These are phyloP conservation scores for Typhlomys cinereus DNA, from an alignment of 2,113 vertebrate genomes.

Conservation along the genomic window DNA sequence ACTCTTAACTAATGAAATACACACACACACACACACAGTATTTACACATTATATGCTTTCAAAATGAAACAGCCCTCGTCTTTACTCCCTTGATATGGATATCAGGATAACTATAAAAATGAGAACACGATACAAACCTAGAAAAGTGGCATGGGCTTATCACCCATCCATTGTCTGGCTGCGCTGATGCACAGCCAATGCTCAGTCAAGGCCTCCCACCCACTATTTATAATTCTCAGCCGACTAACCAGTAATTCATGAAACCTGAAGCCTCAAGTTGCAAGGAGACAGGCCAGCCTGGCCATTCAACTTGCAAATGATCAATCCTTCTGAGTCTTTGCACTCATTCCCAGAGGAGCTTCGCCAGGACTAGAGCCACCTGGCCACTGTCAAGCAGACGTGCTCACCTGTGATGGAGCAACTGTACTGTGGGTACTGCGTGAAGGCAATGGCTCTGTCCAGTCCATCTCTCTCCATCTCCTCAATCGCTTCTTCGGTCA, in stretches of 20 bases:
- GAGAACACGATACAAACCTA: not conserved
- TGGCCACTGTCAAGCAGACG: rapidly evolving
- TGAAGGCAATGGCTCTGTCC: conserved; percentile 95
- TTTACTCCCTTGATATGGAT: not conserved
- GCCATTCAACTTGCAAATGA: conserved; percentile 39
- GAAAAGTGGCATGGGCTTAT: not conserved
- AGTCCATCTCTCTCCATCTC: conserved; percentile 96
- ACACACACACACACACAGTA: not conserved
- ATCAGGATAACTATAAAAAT: not conserved
- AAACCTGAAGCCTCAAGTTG: not conserved
- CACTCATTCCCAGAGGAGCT: rapidly evolving
- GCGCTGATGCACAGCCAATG: not conserved
- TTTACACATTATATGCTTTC: not conserved
- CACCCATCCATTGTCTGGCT: not conserved
- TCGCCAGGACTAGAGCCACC: rapidly evolving
- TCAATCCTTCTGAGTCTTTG: not conserved
- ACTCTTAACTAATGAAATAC: not conserved
- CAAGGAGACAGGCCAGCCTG: conserved; percentile 1
- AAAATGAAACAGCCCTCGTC: not conserved
- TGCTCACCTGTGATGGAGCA: conserved; percentile 96
- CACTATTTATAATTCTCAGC: too few species aligned
- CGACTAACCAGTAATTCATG: conserved; percentile 45
- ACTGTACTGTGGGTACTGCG: conserved; percentile 98
- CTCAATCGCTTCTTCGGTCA: conserved; percentile 95
- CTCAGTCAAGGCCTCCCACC: not conserved